A percentile compares a stretch with the other conserved stretches of the same genome.
Conservation (phyloP, 2,797 vertebrate genomes). For the Picus viridis region DNA sequence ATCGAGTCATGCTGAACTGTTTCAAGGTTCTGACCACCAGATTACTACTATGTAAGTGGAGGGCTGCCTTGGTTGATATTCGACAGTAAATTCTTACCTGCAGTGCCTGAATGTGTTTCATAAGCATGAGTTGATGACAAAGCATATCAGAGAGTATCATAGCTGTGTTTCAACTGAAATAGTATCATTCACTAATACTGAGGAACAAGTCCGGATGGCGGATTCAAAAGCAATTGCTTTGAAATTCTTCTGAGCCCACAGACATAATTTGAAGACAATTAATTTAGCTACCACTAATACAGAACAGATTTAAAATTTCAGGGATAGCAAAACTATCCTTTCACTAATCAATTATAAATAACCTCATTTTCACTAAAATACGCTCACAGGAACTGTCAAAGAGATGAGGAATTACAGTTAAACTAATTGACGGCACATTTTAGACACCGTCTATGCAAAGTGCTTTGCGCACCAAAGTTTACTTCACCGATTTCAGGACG, state of each 20-base stretch:
- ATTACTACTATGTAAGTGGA: not conserved
- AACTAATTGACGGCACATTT: not conserved
- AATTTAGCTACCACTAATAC: not conserved
- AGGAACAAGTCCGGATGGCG: slow-evolving; percentile 26
- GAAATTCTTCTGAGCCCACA: not conserved
- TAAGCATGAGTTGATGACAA: slow-evolving; percentile 54
- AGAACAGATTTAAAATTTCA: not conserved
- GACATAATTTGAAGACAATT: not conserved
- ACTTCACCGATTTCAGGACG: not conserved
- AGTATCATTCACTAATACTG: slow-evolving; percentile 26
- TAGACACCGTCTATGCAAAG: not conserved
- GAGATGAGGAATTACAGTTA: not conserved
- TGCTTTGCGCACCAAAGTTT: not conserved
- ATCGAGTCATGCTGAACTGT: not conserved
- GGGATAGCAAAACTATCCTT: not conserved
- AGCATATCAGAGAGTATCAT: slow-evolving; percentile 57
- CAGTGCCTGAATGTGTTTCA: not conserved
- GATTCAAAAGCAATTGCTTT: slow-evolving; percentile 25
- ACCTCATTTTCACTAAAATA: not conserved
- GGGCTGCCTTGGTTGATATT: not conserved
- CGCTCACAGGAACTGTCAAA: not conserved
- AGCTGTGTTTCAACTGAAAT: slow-evolving; percentile 9
- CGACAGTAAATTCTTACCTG: slow-evolving; percentile 39
- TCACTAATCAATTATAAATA: not conserved
- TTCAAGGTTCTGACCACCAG: not conserved